These are phyloP conservation scores for Aphelenchoides fujianensis DNA, from an alignment of 1,140 invertebrate species.

Conservation along the genomic window DNA sequence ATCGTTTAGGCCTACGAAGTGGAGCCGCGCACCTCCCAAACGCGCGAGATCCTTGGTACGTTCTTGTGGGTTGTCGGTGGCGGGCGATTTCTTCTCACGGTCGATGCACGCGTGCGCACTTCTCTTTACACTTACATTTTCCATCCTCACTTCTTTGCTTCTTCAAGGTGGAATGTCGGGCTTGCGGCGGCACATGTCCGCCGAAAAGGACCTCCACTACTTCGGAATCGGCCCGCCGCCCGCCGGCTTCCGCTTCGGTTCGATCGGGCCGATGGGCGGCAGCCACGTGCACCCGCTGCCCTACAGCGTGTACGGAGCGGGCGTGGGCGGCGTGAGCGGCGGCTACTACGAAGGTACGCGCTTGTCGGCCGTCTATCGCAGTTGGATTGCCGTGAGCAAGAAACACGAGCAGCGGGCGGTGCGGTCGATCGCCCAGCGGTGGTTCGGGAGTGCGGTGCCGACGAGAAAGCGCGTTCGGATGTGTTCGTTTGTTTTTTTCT, in stretches of 20 bases:
- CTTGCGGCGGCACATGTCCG: constrained; percentile 24
- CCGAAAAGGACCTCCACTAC: constrained; percentile 17
- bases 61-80: not conserved
- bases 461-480: not conserved
- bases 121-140: constrained; percentile 7
- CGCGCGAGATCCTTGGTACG: constrained; percentile 24
- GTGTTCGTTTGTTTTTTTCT: constrained; percentile 8
- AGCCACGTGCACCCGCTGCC: not conserved
- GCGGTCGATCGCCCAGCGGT: not conserved
- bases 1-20: constrained; percentile 41
- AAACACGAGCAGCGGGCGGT: not conserved
- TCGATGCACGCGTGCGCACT: not conserved
- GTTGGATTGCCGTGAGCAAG: not conserved
- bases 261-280: not conserved
- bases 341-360: not conserved
- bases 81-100: no score
- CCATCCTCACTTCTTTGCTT: not conserved
- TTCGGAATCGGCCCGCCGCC: not conserved
- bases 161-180: constrained; percentile 9
- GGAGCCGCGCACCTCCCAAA: constrained; percentile 38
- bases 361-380: not conserved
- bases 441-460: not conserved
- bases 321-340: no score
- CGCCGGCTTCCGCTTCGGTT: not conserved
- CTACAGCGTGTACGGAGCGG: not conserved